These are phyloP conservation scores for Bufo gargarizans DNA, from an alignment of 2,113 vertebrate species.

Conservation along the genomic window DNA sequence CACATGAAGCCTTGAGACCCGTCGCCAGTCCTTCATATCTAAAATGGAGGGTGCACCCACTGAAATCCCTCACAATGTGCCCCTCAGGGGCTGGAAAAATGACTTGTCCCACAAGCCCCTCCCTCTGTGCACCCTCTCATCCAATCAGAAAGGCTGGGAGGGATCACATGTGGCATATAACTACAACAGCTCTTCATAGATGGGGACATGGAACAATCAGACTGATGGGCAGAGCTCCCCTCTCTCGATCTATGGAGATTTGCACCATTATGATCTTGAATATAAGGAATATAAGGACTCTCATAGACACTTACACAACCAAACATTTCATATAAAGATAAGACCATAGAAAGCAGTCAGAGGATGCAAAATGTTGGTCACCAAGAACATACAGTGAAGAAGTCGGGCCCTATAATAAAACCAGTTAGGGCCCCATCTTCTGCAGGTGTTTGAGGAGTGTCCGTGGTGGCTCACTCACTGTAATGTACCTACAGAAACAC, in stretches of 20 bases:
- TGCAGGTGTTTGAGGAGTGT: not conserved
- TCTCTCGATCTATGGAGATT: too few relatives aligned
- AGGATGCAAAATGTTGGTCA: conserved; percentile 1
- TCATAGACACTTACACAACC: too few relatives aligned
- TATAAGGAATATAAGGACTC: too few relatives aligned
- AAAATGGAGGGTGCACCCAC: not conserved
- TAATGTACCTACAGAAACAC: not conserved
- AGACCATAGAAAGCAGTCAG: not conserved
- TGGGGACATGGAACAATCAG: too few relatives aligned
- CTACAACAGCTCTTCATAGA: too few relatives aligned
- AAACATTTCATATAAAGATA: too few relatives aligned
- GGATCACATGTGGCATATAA: too few relatives aligned
- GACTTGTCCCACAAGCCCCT: not conserved
- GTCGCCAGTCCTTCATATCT: not conserved
- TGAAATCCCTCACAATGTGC: not conserved
- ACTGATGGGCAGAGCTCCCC: too few relatives aligned
- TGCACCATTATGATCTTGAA: too few relatives aligned
- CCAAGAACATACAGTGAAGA: not conserved
- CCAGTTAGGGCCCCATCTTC: not conserved
- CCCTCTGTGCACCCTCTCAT: not conserved
- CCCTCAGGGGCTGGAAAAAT: not conserved
- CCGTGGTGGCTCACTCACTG: not conserved
- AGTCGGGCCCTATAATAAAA: not conserved
- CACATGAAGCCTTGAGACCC: not conserved
- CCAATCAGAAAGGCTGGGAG: not conserved